Evolutionary conservation across 2,113 vertebrate genomes (phyloP).

Genomic region (Salvelinus fontinalis): DNA sequence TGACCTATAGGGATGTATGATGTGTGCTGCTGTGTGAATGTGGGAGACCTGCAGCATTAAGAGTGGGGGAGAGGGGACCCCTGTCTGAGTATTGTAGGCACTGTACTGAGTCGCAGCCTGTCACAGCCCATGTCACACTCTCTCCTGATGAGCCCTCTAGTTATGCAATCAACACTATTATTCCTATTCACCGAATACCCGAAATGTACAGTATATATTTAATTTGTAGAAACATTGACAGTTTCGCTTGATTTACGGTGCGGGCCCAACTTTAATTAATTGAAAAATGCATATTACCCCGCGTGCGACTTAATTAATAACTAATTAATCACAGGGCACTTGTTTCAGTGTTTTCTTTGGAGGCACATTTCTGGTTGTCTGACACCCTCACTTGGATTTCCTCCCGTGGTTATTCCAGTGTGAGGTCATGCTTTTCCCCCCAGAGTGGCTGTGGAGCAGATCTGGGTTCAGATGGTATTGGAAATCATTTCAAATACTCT

Average conservation of each 20-base stretch:
- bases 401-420: slow-evolving; percentile 66
- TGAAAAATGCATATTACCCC: slow-evolving; percentile 73
- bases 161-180: slow-evolving; percentile 69
- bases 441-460: slow-evolving; percentile 54
- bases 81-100: slow-evolving; percentile 61
- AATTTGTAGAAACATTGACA: slow-evolving; percentile 71
- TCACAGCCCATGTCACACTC: slow-evolving; percentile 55
- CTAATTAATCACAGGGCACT: slow-evolving; percentile 71
- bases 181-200: slow-evolving; percentile 35
- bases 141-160: slow-evolving; percentile 67
- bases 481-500: too few species aligned
- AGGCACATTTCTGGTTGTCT: slow-evolving; percentile 54
- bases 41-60: slow-evolving; percentile 47
- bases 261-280: slow-evolving; percentile 75
- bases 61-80: not conserved
- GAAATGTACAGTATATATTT: slow-evolving; percentile 69
- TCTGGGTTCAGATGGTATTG: not conserved
- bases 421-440: slow-evolving; percentile 70
- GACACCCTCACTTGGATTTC: slow-evolving; percentile 58
- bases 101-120: slow-evolving; percentile 66
- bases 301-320: slow-evolving; percentile 76
- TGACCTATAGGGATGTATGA: not conserved
- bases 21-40: slow-evolving; percentile 29
- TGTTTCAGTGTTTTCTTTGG: slow-evolving; percentile 54
- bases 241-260: slow-evolving; percentile 74